Percentiles rank a stretch among this genome's conserved stretches.
phyloP scores from a whole-genome alignment of 2,888 invertebrate species.

The Stramonita haemastoma region DNA sequence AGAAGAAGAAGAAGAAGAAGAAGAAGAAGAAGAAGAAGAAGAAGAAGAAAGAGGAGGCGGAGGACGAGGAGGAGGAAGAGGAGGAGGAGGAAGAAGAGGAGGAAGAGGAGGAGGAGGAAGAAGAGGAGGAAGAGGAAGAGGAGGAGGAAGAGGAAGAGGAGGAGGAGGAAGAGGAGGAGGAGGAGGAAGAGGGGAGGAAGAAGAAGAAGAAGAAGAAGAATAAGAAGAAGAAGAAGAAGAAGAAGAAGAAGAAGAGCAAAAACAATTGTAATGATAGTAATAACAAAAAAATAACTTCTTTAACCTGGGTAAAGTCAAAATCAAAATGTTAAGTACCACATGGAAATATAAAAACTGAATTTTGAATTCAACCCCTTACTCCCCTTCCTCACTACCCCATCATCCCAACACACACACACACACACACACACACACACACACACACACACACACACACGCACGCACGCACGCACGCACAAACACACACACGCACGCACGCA shows the following conservation, averaged over 20 bases:
- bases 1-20: no score
- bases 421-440: slow-evolving; percentile 2
- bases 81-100: neutral
- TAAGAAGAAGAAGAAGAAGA: no score
- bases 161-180: neutral
- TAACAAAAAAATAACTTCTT: no score
- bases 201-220: neutral
- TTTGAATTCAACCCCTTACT: no score
- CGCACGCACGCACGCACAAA: neutral
- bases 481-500: neutral
- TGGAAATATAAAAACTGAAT: no score
- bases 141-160: neutral
- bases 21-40: neutral
- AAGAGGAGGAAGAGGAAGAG: neutral
- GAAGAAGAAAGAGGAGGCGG: neutral
- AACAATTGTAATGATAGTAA: no score
- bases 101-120: neutral
- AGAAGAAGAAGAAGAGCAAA: no score
- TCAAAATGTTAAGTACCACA: no score
- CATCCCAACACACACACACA: neutral
- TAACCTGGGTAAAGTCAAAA: no score
- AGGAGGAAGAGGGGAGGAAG: neutral
- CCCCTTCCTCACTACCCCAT: no score
- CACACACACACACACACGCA: neutral
- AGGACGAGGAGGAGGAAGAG: neutral